phyloP scores from a whole-genome alignment of 2,888 invertebrate species.

The Caenorhabditis uteleia region DNA sequence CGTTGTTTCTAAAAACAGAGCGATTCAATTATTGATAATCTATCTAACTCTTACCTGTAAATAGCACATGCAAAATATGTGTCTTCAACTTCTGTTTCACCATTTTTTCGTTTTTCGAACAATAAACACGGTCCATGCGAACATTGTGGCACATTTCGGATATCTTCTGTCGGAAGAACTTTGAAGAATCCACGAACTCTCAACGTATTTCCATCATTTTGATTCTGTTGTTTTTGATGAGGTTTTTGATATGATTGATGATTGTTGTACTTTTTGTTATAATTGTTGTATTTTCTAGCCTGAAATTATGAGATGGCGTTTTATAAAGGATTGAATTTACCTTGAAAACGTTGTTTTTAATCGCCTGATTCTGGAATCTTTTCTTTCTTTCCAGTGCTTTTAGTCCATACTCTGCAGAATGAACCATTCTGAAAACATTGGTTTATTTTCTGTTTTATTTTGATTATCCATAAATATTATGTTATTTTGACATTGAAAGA shows the following conservation, averaged over 20 bases:
- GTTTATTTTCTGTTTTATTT: too few relatives aligned
- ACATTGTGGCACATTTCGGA: conserved; percentile 42
- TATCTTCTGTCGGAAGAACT: conserved; percentile 38
- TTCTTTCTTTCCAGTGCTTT: conserved; percentile 42
- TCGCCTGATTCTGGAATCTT: conserved; percentile 38
- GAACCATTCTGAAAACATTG: too few relatives aligned
- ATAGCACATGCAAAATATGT: conserved; percentile 60
- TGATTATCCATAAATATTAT: too few relatives aligned
- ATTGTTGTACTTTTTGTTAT: conserved; percentile 5
- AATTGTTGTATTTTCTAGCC: conserved; percentile 24
- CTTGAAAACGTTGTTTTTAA: conserved; percentile 48
- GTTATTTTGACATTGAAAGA: too few relatives aligned
- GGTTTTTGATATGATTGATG: conserved; percentile 5
- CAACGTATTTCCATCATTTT: conserved; percentile 16
- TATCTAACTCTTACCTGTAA: conserved; percentile 37
- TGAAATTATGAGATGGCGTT: neutral
- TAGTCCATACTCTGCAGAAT: conserved; percentile 19
- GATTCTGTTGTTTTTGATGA: neutral
- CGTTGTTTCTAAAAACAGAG: conserved; percentile 15
- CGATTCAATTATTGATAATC: neutral
- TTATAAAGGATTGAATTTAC: neutral
- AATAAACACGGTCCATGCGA: conserved; percentile 63
- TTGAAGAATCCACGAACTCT: conserved; percentile 42
- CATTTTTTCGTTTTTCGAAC: conserved; percentile 52
- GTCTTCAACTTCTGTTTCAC: conserved; percentile 24